phyloP scores from a whole-genome alignment of 2,888 invertebrate species.

The Brenthis daphne region DNA sequence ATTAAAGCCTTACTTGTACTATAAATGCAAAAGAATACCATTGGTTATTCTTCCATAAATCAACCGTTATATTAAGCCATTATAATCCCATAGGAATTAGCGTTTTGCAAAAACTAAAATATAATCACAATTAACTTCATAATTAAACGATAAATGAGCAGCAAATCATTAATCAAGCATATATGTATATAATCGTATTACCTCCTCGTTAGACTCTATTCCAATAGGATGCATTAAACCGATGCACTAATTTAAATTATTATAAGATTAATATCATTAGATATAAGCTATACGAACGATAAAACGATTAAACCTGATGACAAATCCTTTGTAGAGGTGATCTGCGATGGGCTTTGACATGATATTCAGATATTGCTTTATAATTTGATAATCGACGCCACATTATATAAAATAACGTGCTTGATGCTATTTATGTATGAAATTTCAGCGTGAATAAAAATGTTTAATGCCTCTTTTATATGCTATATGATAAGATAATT shows the following conservation, averaged over 20 bases:
- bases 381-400: constrained; percentile 20
- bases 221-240: constrained; percentile 17
- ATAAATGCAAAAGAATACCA: too few species aligned
- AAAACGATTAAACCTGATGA: constrained; percentile 31
- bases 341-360: constrained; percentile 25
- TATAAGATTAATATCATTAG: constrained; percentile 33
- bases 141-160: neutral
- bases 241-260: constrained; percentile 21
- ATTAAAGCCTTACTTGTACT: too few species aligned
- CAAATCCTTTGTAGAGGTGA: constrained; percentile 34
- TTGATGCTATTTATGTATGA: neutral
- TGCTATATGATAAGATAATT: constrained; percentile 9
- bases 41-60: too few species aligned
- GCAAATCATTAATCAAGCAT: neutral
- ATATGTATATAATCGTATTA: constrained; percentile 14
- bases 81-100: too few species aligned
- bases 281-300: constrained; percentile 25
- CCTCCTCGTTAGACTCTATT: constrained; percentile 20
- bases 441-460: neutral
- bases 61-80: too few species aligned
- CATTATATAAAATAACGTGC: constrained; percentile 4
- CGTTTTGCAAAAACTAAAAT: too few species aligned
- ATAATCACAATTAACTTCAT: too few species aligned
- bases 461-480: constrained; percentile 3
- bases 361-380: constrained; percentile 27